These are phyloP conservation scores for Hemibagrus guttatus DNA, from an alignment of 2,797 vertebrate genomes.

Conservation along the genomic window DNA sequence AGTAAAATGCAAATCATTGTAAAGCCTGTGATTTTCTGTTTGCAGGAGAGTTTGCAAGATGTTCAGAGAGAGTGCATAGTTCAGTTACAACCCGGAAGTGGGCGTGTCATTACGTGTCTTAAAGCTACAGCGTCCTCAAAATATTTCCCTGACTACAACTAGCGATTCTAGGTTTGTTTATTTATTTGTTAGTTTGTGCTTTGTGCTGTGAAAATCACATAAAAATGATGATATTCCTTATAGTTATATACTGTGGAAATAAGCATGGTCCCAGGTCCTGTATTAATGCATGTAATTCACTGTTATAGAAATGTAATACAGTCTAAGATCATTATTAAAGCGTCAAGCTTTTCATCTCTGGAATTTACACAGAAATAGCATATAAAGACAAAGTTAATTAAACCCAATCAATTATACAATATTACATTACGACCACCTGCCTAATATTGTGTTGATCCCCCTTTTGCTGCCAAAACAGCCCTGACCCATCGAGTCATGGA, in stretches of 20 bases:
- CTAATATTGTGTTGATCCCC: too few relatives aligned
- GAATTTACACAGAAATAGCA: too few relatives aligned
- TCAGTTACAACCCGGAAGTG: constrained; percentile 17
- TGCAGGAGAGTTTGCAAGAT: not conserved
- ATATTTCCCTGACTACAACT: not conserved
- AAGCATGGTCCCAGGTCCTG: not conserved
- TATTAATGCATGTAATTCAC: not conserved
- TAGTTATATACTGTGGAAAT: not conserved
- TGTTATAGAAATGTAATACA: not conserved
- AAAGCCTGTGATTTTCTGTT: not conserved
- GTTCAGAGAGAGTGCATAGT: constrained; percentile 8
- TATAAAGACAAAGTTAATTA: too few relatives aligned
- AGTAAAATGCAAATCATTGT: constrained; percentile 80
- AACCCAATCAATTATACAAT: too few relatives aligned
- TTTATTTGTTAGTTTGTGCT: not conserved
- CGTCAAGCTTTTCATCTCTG: too few relatives aligned
- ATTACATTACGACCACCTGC: too few relatives aligned
- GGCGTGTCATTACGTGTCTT: constrained; percentile 10
- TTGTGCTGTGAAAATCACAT: not conserved
- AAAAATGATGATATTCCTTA: not conserved
- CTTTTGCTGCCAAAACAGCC: too few relatives aligned
- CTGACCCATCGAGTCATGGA: too few relatives aligned
- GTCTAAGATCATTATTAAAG: too few relatives aligned
- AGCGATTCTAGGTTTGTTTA: not conserved
- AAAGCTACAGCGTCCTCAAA: constrained; percentile 29